Base-by-base conservation (phyloP, 2,113 vertebrate genomes). In the Poeciliopsis prolifica region DNA sequence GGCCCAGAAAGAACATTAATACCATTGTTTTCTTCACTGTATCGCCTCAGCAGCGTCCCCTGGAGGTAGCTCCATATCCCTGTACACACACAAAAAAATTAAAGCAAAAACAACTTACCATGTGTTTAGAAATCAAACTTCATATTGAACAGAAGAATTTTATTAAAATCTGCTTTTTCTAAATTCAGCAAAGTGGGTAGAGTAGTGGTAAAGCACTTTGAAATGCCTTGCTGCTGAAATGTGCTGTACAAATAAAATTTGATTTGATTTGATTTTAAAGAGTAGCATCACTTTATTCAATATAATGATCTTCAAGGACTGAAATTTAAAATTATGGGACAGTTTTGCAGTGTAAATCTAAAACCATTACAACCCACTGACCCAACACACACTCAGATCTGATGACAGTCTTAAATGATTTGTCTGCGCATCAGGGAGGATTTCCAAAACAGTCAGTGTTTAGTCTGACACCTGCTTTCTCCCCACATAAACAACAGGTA, bases 11-110 rank as follows among this genome's bases (percentile, higher is more conserved):
- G 65, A 1, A 93, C 72, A 24, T 92, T 92, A 67, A 91, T 30
- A 0, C 91, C 87, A 14, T 86, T 72, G 62, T 66, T 74, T 1
- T 91, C 84, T 22, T 89, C 83, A 0, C 90, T 79, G 1, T 85
- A 91, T 0, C 77, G 90, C 1, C 86, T 83, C 67, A 92, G 72
- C 81, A 93, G 84, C 48, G 68, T 29, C 73, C 66, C 84, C 83
- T 92, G 91, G 40, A 93, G 82, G 81, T 90, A 89, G 10, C 35
- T 69, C 92, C 92, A 92, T 24, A 91, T 58, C 31, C 87, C 92
- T 89, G 65, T 75, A 68, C 2, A 6, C 12, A 76, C 3, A 15
- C 15, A 26, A n/a, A 28, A 22, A 12, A 42, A 22, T 3, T 2
- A 60, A 33, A 17, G 4, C 35, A n/a, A 17, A 35, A 17, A 6